Percentiles rank a stretch among this genome's conserved stretches.
Conservation (phyloP, 1,140 invertebrate species). For the Rhyzopertha dominica region DNA sequence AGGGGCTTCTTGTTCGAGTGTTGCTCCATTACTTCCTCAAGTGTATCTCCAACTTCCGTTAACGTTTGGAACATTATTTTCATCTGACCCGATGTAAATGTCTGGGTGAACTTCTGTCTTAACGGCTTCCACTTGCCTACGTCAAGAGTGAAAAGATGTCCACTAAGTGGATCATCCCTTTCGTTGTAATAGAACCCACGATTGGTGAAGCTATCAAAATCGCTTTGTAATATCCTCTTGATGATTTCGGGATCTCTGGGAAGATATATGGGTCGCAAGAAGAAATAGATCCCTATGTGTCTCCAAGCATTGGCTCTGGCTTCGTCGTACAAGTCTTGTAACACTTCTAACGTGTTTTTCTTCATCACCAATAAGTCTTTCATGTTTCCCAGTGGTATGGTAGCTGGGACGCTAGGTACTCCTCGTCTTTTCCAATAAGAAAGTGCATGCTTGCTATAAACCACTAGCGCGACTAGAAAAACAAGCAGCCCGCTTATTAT, state of each 20-base stretch:
- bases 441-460: too few species aligned
- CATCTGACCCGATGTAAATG: constrained; percentile 50
- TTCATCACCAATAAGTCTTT: background rate
- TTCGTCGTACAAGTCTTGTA: constrained; percentile 33
- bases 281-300: constrained; percentile 21
- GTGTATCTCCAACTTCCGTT: constrained; percentile 18
- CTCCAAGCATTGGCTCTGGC: constrained; percentile 25
- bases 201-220: constrained; percentile 48
- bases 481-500: too few species aligned
- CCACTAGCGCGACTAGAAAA: too few species aligned
- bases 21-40: constrained; percentile 44
- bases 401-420: constrained; percentile 22
- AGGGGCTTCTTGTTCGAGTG: background rate
- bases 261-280: constrained; percentile 20
- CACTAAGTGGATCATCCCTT: constrained; percentile 46
- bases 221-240: constrained; percentile 45
- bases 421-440: constrained; percentile 33
- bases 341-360: constrained; percentile 5
- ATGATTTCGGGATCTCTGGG: constrained; percentile 50
- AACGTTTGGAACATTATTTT: constrained; percentile 44
- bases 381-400: constrained; percentile 14
- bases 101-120: constrained; percentile 46
- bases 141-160: constrained; percentile 47
- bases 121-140: constrained; percentile 49
- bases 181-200: constrained; percentile 43